These are phyloP conservation scores for Euschistus heros DNA, from an alignment of 1,140 invertebrate species.

Conservation along the genomic window DNA sequence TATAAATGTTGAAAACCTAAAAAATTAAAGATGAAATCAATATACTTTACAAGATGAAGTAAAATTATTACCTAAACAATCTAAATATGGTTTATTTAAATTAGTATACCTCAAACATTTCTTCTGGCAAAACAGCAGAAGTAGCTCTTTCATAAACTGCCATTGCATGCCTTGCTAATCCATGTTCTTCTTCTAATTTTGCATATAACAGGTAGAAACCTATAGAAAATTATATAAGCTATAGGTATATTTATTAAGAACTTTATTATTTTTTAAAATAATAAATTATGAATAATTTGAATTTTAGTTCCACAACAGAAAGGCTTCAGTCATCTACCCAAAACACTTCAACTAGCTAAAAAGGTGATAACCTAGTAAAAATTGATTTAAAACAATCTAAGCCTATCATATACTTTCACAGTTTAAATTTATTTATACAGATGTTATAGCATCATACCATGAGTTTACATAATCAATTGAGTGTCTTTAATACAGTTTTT, in stretches of 20 bases:
- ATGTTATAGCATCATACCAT: too few relatives aligned
- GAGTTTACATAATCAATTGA: too few relatives aligned
- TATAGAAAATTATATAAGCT: constrained; percentile 32
- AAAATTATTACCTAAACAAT: constrained; percentile 8
- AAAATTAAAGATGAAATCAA: constrained; percentile 29
- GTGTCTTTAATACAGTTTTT: too few relatives aligned
- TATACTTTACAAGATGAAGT: constrained; percentile 9
- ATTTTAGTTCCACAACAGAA: too few relatives aligned
- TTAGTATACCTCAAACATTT: constrained; percentile 71
- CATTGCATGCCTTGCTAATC: constrained; percentile 94
- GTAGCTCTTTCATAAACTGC: constrained; percentile 94
- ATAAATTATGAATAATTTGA: constrained; percentile 23
- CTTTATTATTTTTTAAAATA: not conserved
- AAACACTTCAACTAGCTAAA: too few relatives aligned
- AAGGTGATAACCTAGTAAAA: too few relatives aligned
- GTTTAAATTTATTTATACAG: too few relatives aligned
- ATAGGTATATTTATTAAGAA: constrained; percentile 15
- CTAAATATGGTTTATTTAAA: not conserved
- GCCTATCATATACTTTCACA: too few relatives aligned
- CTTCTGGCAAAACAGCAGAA: constrained; percentile 76
- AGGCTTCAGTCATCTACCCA: too few relatives aligned
- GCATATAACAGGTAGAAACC: constrained; percentile 92
- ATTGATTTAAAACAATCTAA: too few relatives aligned
- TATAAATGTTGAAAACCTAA: constrained; percentile 95
- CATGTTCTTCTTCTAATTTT: constrained; percentile 96